Evolutionary conservation across 92 coral and sea anemone species (phyloP).

Genomic region (Porites cylindrica): DNA sequence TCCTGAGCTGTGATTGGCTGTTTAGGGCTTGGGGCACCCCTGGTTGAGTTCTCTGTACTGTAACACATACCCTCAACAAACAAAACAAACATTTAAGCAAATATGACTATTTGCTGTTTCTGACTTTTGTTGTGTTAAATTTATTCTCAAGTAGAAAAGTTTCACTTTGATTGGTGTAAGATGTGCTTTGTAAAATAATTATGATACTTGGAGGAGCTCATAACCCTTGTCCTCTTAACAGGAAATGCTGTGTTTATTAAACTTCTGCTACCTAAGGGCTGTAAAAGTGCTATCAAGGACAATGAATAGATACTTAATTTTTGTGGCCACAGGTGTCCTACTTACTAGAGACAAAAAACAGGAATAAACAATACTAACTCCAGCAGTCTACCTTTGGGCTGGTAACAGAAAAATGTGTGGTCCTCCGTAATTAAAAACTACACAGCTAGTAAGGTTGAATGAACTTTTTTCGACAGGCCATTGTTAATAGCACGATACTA

Average conservation of each 20-base stretch:
- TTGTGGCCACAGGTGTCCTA: too few relatives aligned
- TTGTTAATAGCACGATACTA: conserved; percentile 91
- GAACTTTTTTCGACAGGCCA: conserved; percentile 70
- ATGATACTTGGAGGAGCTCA: not conserved
- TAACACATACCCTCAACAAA: not conserved
- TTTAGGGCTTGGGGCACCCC: too few relatives aligned
- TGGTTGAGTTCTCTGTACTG: too few relatives aligned
- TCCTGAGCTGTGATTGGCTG: too few relatives aligned
- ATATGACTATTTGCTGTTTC: not conserved
- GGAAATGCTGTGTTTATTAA: not conserved
- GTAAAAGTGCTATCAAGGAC: too few relatives aligned
- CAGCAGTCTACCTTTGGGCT: too few relatives aligned
- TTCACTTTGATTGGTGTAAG: not conserved
- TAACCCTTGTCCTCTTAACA: not conserved
- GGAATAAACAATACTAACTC: too few relatives aligned
- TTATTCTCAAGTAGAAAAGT: not conserved
- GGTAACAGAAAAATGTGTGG: too few relatives aligned
- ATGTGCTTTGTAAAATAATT: not conserved
- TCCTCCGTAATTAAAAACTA: too few relatives aligned
- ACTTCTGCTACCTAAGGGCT: too few relatives aligned
- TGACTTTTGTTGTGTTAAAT: not conserved
- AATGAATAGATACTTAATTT: too few relatives aligned
- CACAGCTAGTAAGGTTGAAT: not conserved
- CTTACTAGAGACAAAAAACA: too few relatives aligned
- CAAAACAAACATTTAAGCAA: not conserved